These are phyloP conservation scores for Malurus elegans DNA, from an alignment of 2,113 vertebrate species.

Conservation along the genomic window DNA sequence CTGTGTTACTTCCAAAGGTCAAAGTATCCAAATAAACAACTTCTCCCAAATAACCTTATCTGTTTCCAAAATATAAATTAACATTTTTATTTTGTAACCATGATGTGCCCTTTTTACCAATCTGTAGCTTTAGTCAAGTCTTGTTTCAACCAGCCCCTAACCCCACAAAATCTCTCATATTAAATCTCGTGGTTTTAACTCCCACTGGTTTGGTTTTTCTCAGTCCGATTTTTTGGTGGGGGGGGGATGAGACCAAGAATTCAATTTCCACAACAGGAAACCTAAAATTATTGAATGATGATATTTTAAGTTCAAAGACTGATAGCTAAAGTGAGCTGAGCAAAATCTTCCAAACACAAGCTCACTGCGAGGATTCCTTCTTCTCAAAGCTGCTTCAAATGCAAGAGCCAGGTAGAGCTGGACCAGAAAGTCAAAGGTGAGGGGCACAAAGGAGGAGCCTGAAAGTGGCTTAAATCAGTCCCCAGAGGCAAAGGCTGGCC, in stretches of 20 bases:
- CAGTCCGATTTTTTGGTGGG: too few relatives aligned
- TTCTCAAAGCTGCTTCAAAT: background rate
- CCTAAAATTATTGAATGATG: background rate
- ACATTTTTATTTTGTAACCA: background rate
- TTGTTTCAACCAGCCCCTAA: background rate
- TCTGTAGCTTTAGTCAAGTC: background rate
- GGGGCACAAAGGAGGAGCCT: background rate
- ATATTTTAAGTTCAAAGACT: background rate
- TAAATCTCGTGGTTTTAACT: background rate
- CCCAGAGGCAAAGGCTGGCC: background rate
- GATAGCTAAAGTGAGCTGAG: background rate
- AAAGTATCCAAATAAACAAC: background rate
- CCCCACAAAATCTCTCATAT: background rate
- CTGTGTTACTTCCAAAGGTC: background rate
- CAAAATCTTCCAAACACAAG: background rate
- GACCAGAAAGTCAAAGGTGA: background rate
- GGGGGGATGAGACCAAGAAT: too few relatives aligned
- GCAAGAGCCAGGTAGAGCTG: background rate
- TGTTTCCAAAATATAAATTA: background rate
- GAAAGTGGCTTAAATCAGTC: background rate
- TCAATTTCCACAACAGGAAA: background rate
- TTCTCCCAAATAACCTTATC: background rate
- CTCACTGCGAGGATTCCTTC: rapidly evolving
- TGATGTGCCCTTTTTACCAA: background rate
- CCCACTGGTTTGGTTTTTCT: background rate